These are phyloP conservation scores for Unio pictorum DNA, from an alignment of 2,888 invertebrate species.

Conservation along the genomic window DNA sequence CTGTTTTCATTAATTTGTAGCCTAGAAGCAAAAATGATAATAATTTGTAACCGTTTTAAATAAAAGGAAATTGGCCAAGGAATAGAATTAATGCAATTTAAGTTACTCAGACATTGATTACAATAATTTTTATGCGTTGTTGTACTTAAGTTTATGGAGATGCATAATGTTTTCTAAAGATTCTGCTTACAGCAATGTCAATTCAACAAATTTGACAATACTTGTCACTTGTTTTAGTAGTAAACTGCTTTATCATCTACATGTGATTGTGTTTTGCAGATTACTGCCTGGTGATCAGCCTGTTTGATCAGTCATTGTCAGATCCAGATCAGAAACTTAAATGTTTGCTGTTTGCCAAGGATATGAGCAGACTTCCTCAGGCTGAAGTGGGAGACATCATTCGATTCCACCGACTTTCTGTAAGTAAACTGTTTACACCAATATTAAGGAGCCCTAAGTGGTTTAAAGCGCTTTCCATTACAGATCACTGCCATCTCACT, in stretches of 20 bases:
- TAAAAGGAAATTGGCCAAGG: too few relatives aligned
- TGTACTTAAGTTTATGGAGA: too few relatives aligned
- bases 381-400: conserved; percentile 52
- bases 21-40: too few relatives aligned
- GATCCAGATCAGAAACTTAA: conserved; percentile 44
- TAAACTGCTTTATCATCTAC: neutral
- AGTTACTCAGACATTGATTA: too few relatives aligned
- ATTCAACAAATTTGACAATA: neutral
- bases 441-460: neutral
- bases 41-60: too few relatives aligned
- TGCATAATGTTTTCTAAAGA: too few relatives aligned
- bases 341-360: conserved; percentile 51
- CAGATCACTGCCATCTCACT: too few relatives aligned
- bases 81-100: too few relatives aligned
- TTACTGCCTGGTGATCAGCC: conserved; percentile 44
- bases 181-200: neutral
- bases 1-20: too few relatives aligned
- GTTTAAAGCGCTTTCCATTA: too few relatives aligned
- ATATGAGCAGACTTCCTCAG: conserved; percentile 34
- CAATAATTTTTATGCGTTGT: too few relatives aligned
- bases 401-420: conserved; percentile 54
- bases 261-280: conserved; percentile 35
- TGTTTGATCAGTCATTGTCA: conserved; percentile 39
- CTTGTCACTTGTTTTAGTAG: neutral
- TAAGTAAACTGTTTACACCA: conserved; percentile 10